Evolutionary conservation across 2,113 vertebrate species (phyloP), one percentile per base, ranked within the genome.

Genomic region (Ancistrus triradiatus): DNA sequence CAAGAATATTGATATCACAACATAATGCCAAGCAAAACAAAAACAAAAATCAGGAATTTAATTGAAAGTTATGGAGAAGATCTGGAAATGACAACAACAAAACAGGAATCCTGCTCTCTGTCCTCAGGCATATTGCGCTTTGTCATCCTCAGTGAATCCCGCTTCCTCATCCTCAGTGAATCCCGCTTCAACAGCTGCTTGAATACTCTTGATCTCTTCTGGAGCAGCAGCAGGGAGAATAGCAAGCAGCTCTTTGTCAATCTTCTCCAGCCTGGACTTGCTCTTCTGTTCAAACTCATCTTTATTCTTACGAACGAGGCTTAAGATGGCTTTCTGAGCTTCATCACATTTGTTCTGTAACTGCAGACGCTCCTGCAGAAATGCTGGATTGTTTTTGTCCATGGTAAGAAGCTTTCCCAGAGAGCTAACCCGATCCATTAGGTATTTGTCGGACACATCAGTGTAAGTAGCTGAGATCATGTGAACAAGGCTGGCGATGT

Each of bases 391-490:
- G 1, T 17, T 51, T 11, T 53, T 22, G 13, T 42, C 38, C 14
- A 42, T n/a, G 38, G 11, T 15, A 3, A 42, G 6, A 5, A 42
- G 38, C n/a, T 13, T 37, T 37, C 35, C 35, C 35, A 37, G 38
- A 42, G 38, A 42, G 38, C 38, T 42, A 14, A 42, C n/a, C 38
- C 14, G 38, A 42, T 42, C 2, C 38, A 42, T 81, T 35, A 81
- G 62, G 48, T 80, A 71, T 19, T 69, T 70, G 27, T 25, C 48
- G 6, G 74, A 81, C 38, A 42, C 38, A 5, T 42, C 38, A 3
- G 38, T 42, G 38, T 42, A 42, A 14, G 38, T 42, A 14, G 38
- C 22, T 6, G 79, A 70, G 35, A 82, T 82, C 77, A 81, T 79
- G 46, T 75, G 15, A 2, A 80, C 77, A 31, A 81, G 64, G 52